Base-by-base conservation (phyloP, 2,797 vertebrate genomes). In the Heteromormyrus szaboi region DNA sequence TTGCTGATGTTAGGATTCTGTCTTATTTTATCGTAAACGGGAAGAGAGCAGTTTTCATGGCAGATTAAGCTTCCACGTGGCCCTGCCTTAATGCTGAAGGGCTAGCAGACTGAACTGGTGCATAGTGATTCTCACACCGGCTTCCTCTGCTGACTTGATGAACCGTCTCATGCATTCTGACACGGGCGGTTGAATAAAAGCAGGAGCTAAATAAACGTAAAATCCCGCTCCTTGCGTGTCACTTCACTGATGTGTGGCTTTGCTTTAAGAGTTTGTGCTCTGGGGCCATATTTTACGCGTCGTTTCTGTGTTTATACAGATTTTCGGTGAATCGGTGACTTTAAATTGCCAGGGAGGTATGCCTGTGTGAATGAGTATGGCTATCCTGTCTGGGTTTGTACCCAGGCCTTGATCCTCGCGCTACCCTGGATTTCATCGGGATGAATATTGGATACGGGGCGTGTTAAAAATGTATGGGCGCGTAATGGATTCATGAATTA, bases 401-500 rank as follows among this genome's bases (percentile, higher is more conserved):
- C 81, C 46, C n/a, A 22, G 65, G 44, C 22, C 81, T 84, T 11
- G 46, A n/a, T 50, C n/a, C 22, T 50, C 51, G 11, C 48, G 12
- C 81, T 85, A 1, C 22, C 12, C 81, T 14, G 81, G 81, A 85
- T 85, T 51, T 85, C 50, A 22, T 25, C 48, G 8, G 81, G 81
- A 85, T 85, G 48, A 51, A 85, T 85, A 85, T 85, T 51, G 48
- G 48, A 85, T 50, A 51, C n/a, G 22, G 41, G 81, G 44, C 68
- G 1, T 14, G 46, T 51, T 50, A 51, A 85, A 85, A 85, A 51
- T 85, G 81, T 51, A 48, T 51, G 81, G 22, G 8, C 0, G 46
- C 81, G 8, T 81, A 81, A 81, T 81, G 41, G 41, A 81, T 81
- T 85, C 44, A 51, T 85, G 81, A 51, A 85, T 85, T 85, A 85